Evolutionary conservation across 2,113 vertebrate genomes (phyloP).

Genomic region (Prietella phreatophila): DNA sequence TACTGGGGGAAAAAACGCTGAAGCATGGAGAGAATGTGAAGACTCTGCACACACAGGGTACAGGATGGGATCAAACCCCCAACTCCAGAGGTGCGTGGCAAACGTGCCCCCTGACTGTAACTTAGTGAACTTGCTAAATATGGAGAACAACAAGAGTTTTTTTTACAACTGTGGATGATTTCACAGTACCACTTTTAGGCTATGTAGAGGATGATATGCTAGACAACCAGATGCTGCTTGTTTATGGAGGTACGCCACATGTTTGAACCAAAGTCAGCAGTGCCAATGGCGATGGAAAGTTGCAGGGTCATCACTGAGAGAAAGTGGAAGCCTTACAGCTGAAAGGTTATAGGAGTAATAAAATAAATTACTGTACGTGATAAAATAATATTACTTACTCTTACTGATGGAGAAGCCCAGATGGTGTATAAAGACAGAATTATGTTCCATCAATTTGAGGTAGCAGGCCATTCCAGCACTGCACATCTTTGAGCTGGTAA

Average conservation of each 20-base stretch:
- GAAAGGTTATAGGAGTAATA: not conserved
- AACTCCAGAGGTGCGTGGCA: too few species aligned
- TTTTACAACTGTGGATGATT: not conserved
- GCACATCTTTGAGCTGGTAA: not conserved
- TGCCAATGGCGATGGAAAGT: not conserved
- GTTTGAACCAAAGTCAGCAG: not conserved
- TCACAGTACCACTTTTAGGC: not conserved
- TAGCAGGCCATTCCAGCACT: not conserved
- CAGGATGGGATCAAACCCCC: too few species aligned
- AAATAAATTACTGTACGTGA: not conserved
- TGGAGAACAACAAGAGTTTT: too few species aligned
- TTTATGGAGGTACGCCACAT: not conserved
- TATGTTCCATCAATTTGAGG: not conserved
- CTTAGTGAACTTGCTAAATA: too few species aligned
- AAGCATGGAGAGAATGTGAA: too few species aligned
- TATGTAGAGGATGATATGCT: not conserved
- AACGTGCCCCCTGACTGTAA: too few species aligned
- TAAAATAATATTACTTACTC: not conserved
- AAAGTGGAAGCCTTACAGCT: not conserved
- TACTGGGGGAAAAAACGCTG: too few species aligned
- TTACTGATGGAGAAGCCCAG: not conserved
- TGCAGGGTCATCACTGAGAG: not conserved
- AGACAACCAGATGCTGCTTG: not conserved
- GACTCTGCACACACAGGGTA: too few species aligned
- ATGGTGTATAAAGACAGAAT: not conserved